Conservation (phyloP, 2,797 vertebrate genomes). For the Rhabdomys pumilio region DNA sequence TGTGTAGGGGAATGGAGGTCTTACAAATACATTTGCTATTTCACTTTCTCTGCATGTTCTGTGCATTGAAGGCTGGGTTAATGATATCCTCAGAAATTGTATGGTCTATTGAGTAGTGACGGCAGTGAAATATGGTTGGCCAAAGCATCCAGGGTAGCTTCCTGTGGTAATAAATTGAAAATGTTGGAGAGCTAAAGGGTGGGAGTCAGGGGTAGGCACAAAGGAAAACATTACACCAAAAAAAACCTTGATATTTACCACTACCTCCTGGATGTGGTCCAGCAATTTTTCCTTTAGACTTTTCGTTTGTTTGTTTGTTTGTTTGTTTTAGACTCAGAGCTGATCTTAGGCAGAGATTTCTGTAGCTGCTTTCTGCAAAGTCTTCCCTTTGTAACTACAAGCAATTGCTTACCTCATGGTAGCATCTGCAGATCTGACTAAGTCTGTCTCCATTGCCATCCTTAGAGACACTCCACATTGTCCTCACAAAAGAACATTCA, state of each 20-base stretch:
- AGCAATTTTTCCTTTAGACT: background rate
- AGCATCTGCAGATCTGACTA: background rate
- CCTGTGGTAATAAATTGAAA: constrained; percentile 18
- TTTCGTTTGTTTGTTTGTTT: background rate
- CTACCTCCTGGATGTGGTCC: background rate
- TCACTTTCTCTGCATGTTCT: constrained; percentile 76
- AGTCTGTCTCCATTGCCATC: background rate
- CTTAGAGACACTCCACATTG: background rate
- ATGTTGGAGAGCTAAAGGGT: background rate
- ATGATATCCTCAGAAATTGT: constrained; percentile 71
- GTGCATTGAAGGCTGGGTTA: constrained; percentile 72
- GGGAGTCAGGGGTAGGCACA: background rate
- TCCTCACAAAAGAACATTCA: background rate
- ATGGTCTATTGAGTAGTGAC: constrained; percentile 69
- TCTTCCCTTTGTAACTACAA: background rate
- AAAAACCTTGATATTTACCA: background rate
- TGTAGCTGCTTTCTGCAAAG: background rate
- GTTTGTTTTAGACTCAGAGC: background rate
- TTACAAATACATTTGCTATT: constrained; percentile 85
- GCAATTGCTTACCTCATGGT: background rate
- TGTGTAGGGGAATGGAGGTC: constrained; percentile 83
- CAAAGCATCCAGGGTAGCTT: constrained; percentile 48
- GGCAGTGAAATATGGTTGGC: constrained; percentile 66
- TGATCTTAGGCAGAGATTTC: no score
- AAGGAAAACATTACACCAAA: constrained; percentile 17